A percentile compares a stretch with the other conserved stretches of the same genome.
Evolutionary conservation across 2,888 invertebrate species (phyloP).

Genomic region (Blomia tropicalis): DNA sequence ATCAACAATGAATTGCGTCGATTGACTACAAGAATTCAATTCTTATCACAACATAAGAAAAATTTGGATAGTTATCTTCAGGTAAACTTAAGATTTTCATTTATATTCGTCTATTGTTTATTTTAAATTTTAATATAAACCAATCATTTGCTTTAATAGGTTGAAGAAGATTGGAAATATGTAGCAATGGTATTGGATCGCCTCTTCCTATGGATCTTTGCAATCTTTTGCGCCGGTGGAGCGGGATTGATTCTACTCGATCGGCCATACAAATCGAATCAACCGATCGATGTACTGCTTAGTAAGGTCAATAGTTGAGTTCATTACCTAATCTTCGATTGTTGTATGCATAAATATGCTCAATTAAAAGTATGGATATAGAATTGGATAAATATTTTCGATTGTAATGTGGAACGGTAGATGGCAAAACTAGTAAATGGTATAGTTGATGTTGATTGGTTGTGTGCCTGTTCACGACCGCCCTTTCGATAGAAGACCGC

Average conservation of each 20-base stretch:
- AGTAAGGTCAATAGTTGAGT: constrained; percentile 53
- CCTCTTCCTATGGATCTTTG: constrained; percentile 42
- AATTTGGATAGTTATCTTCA: constrained; percentile 87
- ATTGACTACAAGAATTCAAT: constrained; percentile 75
- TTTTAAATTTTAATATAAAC: neutral
- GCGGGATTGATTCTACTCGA: constrained; percentile 52
- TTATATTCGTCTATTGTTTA: neutral
- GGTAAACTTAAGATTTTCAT: constrained; percentile 47
- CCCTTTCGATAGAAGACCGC: no score
- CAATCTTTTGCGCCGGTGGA: constrained; percentile 40
- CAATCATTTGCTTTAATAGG: constrained; percentile 25
- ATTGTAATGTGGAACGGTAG: no score
- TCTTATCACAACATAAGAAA: constrained; percentile 84
- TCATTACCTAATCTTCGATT: neutral
- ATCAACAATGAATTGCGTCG: constrained; percentile 46
- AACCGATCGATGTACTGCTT: constrained; percentile 68
- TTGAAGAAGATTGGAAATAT: constrained; percentile 42
- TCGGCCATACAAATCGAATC: constrained; percentile 64
- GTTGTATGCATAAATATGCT: neutral
- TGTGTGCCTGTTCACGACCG: no score
- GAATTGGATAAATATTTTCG: no score
- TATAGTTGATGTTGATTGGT: no score
- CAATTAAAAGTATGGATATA: no score
- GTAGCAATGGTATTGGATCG: constrained; percentile 43
- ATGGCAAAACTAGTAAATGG: no score